A percentile compares a stretch with the other conserved stretches of the same genome.
These are phyloP conservation scores for Parotia lawesii DNA, from an alignment of 2,113 vertebrate species.

Conservation along the genomic window DNA sequence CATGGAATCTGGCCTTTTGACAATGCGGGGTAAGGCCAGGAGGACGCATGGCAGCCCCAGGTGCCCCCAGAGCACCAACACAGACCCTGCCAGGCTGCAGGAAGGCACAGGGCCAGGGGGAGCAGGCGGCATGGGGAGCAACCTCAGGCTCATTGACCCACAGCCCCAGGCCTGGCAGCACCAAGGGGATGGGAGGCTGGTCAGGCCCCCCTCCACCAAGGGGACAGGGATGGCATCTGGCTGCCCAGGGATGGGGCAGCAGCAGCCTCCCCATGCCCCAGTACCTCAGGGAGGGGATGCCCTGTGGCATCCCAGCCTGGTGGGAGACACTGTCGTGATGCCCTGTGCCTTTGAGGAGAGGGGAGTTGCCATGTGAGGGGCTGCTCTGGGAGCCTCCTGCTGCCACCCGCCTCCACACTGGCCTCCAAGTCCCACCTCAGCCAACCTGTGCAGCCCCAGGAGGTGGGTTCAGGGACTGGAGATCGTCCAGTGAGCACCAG, in stretches of 20 bases:
- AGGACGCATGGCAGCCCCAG: not conserved
- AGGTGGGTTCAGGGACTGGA: slow-evolving; percentile 50
- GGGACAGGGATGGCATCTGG: not conserved
- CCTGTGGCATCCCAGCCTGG: not conserved
- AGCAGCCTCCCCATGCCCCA: not conserved
- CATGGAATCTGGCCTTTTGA: not conserved
- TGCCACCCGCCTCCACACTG: not conserved
- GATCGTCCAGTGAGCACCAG: slow-evolving; percentile 66
- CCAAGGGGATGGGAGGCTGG: not conserved
- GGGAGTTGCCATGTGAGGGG: not conserved
- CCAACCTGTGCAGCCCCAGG: not conserved
- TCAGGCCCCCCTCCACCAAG: not conserved
- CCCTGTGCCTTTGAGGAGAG: slow-evolving; percentile 5
- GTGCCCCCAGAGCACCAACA: not conserved
- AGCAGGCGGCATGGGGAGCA: fast-evolving
- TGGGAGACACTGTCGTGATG: not conserved
- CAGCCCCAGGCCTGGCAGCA: not conserved
- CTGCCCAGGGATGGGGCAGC: not conserved
- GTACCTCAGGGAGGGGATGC: not conserved
- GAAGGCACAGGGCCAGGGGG: not conserved
- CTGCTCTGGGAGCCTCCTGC: not conserved
- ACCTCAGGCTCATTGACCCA: not conserved
- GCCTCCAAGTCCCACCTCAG: not conserved
- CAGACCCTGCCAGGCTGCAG: not conserved
- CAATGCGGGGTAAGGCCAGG: not conserved